A percentile compares a stretch with the other conserved stretches of the same genome.
phyloP scores from a whole-genome alignment of 2,113 vertebrate species.

The Rostratula benghalensis region DNA sequence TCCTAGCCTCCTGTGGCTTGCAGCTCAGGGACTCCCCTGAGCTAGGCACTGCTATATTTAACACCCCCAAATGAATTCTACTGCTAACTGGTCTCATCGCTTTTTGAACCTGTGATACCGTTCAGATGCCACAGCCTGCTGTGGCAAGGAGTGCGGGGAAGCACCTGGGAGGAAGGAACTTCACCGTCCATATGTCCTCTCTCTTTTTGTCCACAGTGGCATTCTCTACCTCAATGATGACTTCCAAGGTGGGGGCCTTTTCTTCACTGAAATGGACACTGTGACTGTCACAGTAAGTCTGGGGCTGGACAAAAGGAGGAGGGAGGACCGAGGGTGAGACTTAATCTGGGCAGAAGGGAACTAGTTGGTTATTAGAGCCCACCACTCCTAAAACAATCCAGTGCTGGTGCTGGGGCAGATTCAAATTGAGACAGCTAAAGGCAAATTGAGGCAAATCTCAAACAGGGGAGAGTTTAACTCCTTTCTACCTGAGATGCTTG shows the following conservation, averaged over 20 bases:
- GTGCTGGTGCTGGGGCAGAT: neutral
- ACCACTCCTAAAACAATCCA: neutral
- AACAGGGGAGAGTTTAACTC: neutral
- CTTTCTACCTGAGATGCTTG: neutral
- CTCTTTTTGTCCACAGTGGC: constrained; percentile 76
- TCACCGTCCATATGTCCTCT: neutral
- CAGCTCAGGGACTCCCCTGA: neutral
- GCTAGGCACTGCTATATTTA: neutral
- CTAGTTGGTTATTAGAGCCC: neutral
- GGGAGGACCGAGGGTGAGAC: neutral
- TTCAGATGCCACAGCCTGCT: neutral
- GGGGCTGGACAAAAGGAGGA: neutral
- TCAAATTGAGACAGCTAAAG: constrained; percentile 63
- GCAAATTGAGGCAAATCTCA: constrained; percentile 73
- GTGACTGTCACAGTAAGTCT: constrained; percentile 85
- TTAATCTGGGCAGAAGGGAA: neutral
- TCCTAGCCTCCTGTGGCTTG: neutral
- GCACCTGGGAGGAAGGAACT: neutral
- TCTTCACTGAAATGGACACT: constrained; percentile 90
- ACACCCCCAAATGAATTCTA: neutral
- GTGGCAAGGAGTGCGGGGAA: neutral
- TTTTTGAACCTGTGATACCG: neutral
- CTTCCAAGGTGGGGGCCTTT: constrained; percentile 90
- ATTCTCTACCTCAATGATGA: constrained; percentile 94
- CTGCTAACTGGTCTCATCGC: neutral